phyloP scores from a whole-genome alignment of 2,888 invertebrate genomes.

The Thysanoteuthis rhombus region DNA sequence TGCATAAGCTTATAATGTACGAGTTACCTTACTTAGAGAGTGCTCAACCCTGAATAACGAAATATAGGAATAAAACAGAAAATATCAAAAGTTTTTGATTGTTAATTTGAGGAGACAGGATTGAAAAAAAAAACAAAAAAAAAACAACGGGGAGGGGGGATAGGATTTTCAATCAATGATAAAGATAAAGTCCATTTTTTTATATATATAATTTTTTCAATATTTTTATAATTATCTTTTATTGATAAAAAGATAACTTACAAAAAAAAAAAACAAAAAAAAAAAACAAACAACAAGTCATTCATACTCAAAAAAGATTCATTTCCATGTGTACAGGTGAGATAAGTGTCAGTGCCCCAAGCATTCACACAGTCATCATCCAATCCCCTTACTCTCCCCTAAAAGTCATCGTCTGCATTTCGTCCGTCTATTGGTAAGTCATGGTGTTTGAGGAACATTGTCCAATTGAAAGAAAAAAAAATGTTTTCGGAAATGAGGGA shows the following conservation, averaged over 20 bases:
- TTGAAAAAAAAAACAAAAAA: no score
- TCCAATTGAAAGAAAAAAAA: not conserved
- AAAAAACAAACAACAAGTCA: not conserved
- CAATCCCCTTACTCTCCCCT: not conserved
- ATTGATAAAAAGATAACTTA: not conserved
- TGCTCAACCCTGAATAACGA: no score
- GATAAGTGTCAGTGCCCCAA: not conserved
- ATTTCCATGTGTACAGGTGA: not conserved
- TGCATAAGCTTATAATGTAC: no score
- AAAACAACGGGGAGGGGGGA: no score
- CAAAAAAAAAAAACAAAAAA: not conserved
- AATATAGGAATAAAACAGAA: no score
- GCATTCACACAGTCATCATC: not conserved
- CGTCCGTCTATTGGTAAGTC: no score
- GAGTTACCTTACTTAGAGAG: no score
- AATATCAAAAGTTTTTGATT: no score
- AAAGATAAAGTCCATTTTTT: not conserved
- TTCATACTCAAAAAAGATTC: not conserved
- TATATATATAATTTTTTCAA: not conserved
- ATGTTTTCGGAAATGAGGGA: not conserved
- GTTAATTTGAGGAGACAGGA: no score
- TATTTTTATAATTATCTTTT: not conserved
- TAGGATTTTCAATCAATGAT: no score
- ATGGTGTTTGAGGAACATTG: not conserved
- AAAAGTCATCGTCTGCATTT: not conserved